phyloP scores from a whole-genome alignment of 1,140 invertebrate species.

The Apocrypta bakeri region DNA sequence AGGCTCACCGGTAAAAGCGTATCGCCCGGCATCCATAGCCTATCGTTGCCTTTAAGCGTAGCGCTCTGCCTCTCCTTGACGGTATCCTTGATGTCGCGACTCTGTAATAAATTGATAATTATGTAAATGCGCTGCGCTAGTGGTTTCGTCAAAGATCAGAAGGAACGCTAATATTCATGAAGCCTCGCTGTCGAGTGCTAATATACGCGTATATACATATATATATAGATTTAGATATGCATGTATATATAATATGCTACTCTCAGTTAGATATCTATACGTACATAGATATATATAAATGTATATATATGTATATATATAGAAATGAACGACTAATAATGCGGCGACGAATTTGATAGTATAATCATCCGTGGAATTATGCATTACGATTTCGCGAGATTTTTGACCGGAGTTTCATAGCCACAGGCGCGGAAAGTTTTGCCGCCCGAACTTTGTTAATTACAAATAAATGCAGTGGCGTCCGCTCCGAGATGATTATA shows the following conservation, averaged over 20 bases:
- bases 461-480: too few species aligned
- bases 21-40: slow-evolving; percentile 87
- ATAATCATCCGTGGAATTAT: too few species aligned
- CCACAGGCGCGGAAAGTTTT: too few species aligned
- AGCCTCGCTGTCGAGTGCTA: neutral
- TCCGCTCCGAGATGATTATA: too few species aligned
- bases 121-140: slow-evolving; percentile 1
- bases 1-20: slow-evolving; percentile 83
- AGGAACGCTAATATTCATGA: neutral
- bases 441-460: too few species aligned
- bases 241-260: too few species aligned
- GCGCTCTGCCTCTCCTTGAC: slow-evolving; percentile 61
- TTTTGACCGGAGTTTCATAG: too few species aligned
- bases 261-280: too few species aligned
- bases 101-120: slow-evolving; percentile 58
- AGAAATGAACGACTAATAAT: neutral
- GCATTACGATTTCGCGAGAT: too few species aligned
- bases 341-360: neutral
- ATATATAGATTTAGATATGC: too few species aligned
- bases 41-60: slow-evolving; percentile 76
- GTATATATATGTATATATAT: neutral
- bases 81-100: slow-evolving; percentile 61
- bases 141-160: neutral
- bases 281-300: neutral
- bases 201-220: neutral